Evolutionary conservation across 1,140 invertebrate genomes (phyloP), one percentile per base, ranked within the genome.

Genomic region (Sycobia sp.): DNA sequence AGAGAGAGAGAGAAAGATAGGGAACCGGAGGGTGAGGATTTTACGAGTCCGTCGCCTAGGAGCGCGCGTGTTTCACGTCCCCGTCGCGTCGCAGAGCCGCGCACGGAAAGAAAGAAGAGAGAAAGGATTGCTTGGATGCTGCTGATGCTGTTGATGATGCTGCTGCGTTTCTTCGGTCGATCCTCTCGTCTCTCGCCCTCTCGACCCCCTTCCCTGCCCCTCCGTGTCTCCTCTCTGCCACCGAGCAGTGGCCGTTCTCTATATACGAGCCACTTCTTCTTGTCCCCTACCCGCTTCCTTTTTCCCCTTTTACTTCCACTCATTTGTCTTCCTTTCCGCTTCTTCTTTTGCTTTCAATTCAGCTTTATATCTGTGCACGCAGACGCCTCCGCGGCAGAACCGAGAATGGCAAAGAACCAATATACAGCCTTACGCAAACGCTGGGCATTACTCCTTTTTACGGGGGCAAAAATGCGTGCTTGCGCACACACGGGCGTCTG

Each of bases 11-110:
- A n/a, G n/a, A n/a, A n/a, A n/a, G n/a, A n/a, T n/a, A n/a, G n/a
- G n/a, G n/a, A n/a, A n/a, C n/a, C n/a, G 39, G 34, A 47, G 56
- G 20, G 49, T 58, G 41, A 58, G 44, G 32, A 39, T 49, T 58
- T 58, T 58, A 58, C 44, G 44, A 38, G 34, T 32, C 41, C 22
- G 43, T 58, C 43, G 29, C 34, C 55, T 56, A 56, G 53, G 16
- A 32, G 29, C 34, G 5, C n/a, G 38, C 23, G 20, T n/a, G n/a
- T n/a, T 23, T 13, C 27, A n/a, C 16, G 22, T 47, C 11, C 16
- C 7, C 9, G 29, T 32, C 29, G 23, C 16, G 10, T 23, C 9
- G 25, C 47, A 4, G 16, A 22, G 14, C 10, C 8, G 16, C 13
- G 44, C 1, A 4, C 11, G 44, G 29, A n/a, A 39, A 41, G 23